These are phyloP conservation scores for Leucoraja erinaceus DNA, from an alignment of 2,113 vertebrate species.

Conservation along the genomic window DNA sequence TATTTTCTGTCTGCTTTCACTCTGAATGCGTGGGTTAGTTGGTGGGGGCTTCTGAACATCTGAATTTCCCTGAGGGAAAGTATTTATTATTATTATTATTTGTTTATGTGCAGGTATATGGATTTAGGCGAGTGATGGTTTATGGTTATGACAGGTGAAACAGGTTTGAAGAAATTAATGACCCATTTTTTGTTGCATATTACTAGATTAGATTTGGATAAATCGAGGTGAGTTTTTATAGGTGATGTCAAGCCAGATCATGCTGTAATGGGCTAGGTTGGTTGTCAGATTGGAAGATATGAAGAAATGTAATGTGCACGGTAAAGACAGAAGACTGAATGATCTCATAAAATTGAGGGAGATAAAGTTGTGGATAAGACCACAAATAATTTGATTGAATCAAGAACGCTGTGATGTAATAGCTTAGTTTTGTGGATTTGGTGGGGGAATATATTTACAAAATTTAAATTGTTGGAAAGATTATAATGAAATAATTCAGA, in stretches of 20 bases:
- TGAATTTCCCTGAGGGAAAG: no score
- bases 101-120: no score
- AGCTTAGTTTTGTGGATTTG: not conserved
- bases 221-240: no score
- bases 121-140: no score
- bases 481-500: not conserved
- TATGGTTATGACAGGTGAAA: no score
- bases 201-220: no score
- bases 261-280: not conserved
- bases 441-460: not conserved
- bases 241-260: not conserved
- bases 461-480: not conserved
- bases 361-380: not conserved
- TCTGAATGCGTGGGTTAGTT: no score
- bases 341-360: not conserved
- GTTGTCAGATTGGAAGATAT: not conserved
- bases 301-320: not conserved
- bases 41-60: no score
- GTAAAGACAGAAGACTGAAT: not conserved
- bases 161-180: no score
- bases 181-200: no score
- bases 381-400: not conserved
- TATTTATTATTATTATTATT: no score
- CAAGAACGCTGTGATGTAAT: not conserved
- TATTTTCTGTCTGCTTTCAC: no score